Base-by-base conservation (phyloP, 2,888 invertebrate species). In the Xestia ashworthii region DNA sequence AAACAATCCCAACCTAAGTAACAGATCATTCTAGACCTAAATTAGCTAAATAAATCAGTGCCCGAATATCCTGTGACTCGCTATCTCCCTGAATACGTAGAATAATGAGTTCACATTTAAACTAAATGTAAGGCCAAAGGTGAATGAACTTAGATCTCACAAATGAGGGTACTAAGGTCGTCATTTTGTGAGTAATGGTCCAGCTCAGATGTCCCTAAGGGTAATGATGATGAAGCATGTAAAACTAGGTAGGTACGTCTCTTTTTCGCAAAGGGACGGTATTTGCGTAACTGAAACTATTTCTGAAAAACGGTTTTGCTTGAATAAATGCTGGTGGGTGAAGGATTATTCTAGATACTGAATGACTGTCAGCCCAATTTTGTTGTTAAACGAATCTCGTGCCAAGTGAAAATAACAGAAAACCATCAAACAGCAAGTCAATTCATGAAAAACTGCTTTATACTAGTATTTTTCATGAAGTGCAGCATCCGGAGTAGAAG, bases 171-270 rank as follows among this genome's bases (percentile, higher is more conserved):
- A 16, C 72, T 71, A 25, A 73, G 66, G 74, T 69, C 78, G 60
- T 87, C 85, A 79, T 68, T 88, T 84, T 8, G n/a, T 71, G 71
- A 74, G 69, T 83, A 83, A 86, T 80, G 71, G 71, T 71, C 67
- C 50, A 60, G 80, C 69, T 75, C 81, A 78, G 64, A 88, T 75
- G 79, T 71, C 83, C 48, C 62, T 78, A 38, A 60, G 64, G 60
- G 65, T 81, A 81, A 87, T 73, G 84, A 84, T 81, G 84, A 87
- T 84, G 60, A 55, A 84, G 74, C 77, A 62, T 71, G 67, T 76
- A 32, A 3, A 3, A 32, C 32, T 32, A 69, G 22, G 71, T 32
- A 69, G 22, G 71, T 53, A 65, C 12, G 71, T 38, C 58, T 64
- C 32, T 83, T 82, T 32, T 68, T 75, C 41, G 50, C 50, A 48